Percentiles rank a stretch among this genome's conserved stretches.
Evolutionary conservation across 53 echinoderm and acorn worm genomes (phyloP).

Genomic region (Apostichopus leukothele): DNA sequence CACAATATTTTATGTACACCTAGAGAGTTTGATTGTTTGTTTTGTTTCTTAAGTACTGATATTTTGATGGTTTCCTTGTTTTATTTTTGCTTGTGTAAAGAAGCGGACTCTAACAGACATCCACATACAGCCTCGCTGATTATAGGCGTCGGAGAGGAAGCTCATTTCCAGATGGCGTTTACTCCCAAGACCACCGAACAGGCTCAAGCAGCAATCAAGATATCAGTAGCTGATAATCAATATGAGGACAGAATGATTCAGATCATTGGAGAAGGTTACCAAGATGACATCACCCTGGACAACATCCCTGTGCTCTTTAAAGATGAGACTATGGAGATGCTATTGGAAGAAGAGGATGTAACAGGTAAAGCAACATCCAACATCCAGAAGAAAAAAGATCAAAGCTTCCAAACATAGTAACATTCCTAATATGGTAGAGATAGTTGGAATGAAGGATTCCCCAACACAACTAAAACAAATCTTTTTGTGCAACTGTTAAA

Average conservation of each 20-base stretch:
- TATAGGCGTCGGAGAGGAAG: slow-evolving; percentile 76
- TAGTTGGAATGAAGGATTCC: too few relatives aligned
- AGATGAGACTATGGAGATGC: slow-evolving; percentile 68
- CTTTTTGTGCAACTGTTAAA: too few relatives aligned
- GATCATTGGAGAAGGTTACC: slow-evolving; percentile 93
- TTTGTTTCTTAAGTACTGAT: too few relatives aligned
- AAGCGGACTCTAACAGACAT: slow-evolving; percentile 55
- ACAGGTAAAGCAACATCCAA: slow-evolving; percentile 57
- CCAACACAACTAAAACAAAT: too few relatives aligned
- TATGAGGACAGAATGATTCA: slow-evolving; percentile 92
- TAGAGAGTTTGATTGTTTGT: too few relatives aligned
- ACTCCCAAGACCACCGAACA: slow-evolving; percentile 62
- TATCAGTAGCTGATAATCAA: slow-evolving; percentile 94
- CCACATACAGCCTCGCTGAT: slow-evolving; percentile 97
- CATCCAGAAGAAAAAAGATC: too few relatives aligned
- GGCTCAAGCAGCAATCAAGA: slow-evolving; percentile 67
- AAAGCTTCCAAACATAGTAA: too few relatives aligned
- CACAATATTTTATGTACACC: too few relatives aligned
- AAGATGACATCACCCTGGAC: slow-evolving; percentile 94
- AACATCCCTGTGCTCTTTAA: slow-evolving; percentile 84
- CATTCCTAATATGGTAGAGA: too few relatives aligned
- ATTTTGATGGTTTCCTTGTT: not conserved
- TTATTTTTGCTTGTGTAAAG: slow-evolving; percentile 39
- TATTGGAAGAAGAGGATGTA: slow-evolving; percentile 73
- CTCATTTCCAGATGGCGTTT: slow-evolving; percentile 81